These are phyloP conservation scores for Ophion obscuratus DNA, from an alignment of 2,888 invertebrate genomes.

Conservation along the genomic window DNA sequence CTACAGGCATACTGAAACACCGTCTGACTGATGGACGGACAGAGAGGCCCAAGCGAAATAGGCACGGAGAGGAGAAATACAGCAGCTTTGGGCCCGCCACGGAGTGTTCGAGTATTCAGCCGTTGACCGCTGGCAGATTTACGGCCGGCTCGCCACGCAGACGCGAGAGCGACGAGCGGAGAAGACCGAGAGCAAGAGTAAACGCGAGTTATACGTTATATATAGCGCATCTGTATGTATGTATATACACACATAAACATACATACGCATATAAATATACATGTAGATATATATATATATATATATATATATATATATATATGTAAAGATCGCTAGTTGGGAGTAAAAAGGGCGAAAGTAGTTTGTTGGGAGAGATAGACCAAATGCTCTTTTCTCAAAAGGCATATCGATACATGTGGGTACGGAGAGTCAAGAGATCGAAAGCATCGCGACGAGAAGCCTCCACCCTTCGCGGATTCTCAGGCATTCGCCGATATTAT, in stretches of 20 bases:
- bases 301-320: neutral
- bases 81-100: slow-evolving; percentile 66
- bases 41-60: slow-evolving; percentile 68
- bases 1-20: slow-evolving; percentile 48
- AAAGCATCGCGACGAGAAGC: slow-evolving; percentile 48
- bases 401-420: neutral
- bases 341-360: neutral
- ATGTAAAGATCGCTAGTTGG: neutral
- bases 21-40: slow-evolving; percentile 59
- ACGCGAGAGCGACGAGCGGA: slow-evolving; percentile 72
- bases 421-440: slow-evolving; percentile 53
- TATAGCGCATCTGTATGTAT: slow-evolving; percentile 21
- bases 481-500: slow-evolving; percentile 82
- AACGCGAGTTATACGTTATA: slow-evolving; percentile 58
- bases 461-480: slow-evolving; percentile 80
- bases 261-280: neutral
- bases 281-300: slow-evolving; percentile 3
- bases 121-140: slow-evolving; percentile 81
- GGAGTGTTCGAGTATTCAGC: slow-evolving; percentile 77
- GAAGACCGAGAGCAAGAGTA: slow-evolving; percentile 51
- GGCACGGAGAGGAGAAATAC: slow-evolving; percentile 65
- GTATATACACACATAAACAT: neutral
- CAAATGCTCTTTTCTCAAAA: neutral
- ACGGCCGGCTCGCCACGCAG: slow-evolving; percentile 82
- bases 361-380: neutral